A percentile compares a stretch with the other conserved stretches of the same genome.
These are phyloP conservation scores for Ethmia dodecea DNA, from an alignment of 2,888 invertebrate genomes.

Conservation along the genomic window DNA sequence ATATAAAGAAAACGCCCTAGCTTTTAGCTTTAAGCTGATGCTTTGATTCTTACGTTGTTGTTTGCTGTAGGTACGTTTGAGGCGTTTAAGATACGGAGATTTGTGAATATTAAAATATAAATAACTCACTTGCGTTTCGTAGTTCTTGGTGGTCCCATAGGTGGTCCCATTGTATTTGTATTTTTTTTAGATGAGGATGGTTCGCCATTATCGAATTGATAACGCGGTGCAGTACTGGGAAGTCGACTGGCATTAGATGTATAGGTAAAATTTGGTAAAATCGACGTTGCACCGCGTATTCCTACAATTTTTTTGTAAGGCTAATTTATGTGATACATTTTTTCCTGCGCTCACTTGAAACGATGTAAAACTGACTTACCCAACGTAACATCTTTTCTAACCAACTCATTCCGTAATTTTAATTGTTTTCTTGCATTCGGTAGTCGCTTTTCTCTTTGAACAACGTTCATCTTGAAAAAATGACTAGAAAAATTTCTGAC, in stretches of 20 bases:
- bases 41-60: too few relatives aligned
- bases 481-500: too few relatives aligned
- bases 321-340: too few relatives aligned
- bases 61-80: too few relatives aligned
- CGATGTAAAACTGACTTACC: conserved; percentile 31
- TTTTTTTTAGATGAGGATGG: conserved; percentile 25
- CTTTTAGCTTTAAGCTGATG: too few relatives aligned
- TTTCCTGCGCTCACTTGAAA: too few relatives aligned
- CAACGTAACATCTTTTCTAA: conserved; percentile 44
- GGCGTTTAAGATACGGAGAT: too few relatives aligned
- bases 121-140: conserved; percentile 50
- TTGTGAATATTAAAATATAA: background rate
- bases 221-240: conserved; percentile 43
- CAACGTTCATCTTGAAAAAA: conserved; percentile 71
- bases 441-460: conserved; percentile 44
- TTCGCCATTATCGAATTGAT: conserved; percentile 45
- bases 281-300: conserved; percentile 39
- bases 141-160: conserved; percentile 40
- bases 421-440: conserved; percentile 25
- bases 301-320: too few relatives aligned
- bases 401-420: conserved; percentile 42
- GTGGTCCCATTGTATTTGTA: conserved; percentile 59
- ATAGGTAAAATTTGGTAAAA: conserved; percentile 31
- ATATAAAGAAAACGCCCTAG: too few relatives aligned
- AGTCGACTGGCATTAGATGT: conserved; percentile 25